phyloP scores from a whole-genome alignment of 2,113 vertebrate species.

The Mobula hypostoma region DNA sequence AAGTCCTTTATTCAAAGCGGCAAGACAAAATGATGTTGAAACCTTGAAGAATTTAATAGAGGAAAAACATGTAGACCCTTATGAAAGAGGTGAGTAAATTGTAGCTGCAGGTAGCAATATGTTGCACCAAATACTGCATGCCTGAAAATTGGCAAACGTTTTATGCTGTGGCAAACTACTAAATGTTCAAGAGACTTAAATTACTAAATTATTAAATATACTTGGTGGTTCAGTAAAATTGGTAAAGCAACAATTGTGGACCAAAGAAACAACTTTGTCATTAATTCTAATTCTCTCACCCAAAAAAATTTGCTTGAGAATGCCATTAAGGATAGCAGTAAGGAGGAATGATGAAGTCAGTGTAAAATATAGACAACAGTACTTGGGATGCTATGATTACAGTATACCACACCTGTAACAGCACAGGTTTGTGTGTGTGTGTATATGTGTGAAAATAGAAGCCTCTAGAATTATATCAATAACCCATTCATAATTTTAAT shows the following conservation, averaged over 20 bases:
- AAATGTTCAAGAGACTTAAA: neutral
- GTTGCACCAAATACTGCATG: slow-evolving; percentile 27
- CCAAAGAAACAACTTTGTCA: neutral
- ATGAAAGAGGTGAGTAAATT: slow-evolving; percentile 39
- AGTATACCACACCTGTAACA: neutral
- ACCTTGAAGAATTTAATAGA: slow-evolving; percentile 37
- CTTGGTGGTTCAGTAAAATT: neutral
- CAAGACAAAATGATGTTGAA: slow-evolving; percentile 42
- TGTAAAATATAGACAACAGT: neutral
- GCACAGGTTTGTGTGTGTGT: neutral
- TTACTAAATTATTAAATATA: neutral
- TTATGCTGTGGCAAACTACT: neutral
- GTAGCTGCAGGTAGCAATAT: slow-evolving; percentile 34
- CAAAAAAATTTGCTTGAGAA: neutral
- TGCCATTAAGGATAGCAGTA: neutral
- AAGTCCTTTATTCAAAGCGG: slow-evolving; percentile 39
- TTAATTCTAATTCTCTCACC: no score
- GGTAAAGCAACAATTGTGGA: neutral
- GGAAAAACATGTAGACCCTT: neutral
- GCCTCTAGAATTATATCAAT: neutral
- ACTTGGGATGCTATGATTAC: neutral
- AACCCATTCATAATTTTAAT: neutral
- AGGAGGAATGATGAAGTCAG: neutral
- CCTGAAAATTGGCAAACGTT: slow-evolving; percentile 13
- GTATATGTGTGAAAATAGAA: neutral